These are phyloP conservation scores for Pundamilia nyererei DNA, from an alignment of 2,113 vertebrate species.

Conservation along the genomic window DNA sequence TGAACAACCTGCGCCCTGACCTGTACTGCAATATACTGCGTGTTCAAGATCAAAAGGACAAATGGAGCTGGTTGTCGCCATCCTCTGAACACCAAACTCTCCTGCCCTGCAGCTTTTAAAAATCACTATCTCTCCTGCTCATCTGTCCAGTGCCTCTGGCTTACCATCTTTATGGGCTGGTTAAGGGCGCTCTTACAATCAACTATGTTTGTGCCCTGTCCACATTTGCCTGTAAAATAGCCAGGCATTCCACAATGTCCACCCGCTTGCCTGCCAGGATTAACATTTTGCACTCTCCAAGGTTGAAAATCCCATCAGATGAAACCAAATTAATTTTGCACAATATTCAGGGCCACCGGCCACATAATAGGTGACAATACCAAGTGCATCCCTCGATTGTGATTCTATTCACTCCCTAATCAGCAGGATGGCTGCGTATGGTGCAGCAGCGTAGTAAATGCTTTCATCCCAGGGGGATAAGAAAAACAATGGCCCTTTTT, in stretches of 20 bases:
- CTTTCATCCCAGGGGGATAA: constrained; percentile 64
- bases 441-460: constrained; percentile 52
- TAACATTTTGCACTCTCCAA: constrained; percentile 54
- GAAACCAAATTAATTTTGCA: constrained; percentile 61
- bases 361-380: constrained; percentile 62
- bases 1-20: neutral
- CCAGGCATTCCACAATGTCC: constrained; percentile 12
- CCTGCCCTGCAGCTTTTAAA: constrained; percentile 34
- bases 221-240: constrained; percentile 19
- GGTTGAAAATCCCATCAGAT: constrained; percentile 65
- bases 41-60: constrained; percentile 36
- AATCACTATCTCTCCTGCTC: constrained; percentile 10
- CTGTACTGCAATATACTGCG: neutral
- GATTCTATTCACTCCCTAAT: constrained; percentile 63
- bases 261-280: constrained; percentile 36
- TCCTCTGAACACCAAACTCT: constrained; percentile 18
- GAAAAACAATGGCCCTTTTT: constrained; percentile 68
- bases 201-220: constrained; percentile 39
- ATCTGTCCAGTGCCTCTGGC: constrained; percentile 19
- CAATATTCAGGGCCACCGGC: constrained; percentile 56
- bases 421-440: constrained; percentile 37
- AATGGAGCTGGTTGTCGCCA: constrained; percentile 12
- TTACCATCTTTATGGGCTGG: constrained; percentile 44
- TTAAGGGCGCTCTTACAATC: constrained; percentile 35
- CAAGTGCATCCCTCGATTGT: constrained; percentile 51